Base-by-base conservation (phyloP, 2,797 vertebrate genomes). In the Harpagifer antarcticus region DNA sequence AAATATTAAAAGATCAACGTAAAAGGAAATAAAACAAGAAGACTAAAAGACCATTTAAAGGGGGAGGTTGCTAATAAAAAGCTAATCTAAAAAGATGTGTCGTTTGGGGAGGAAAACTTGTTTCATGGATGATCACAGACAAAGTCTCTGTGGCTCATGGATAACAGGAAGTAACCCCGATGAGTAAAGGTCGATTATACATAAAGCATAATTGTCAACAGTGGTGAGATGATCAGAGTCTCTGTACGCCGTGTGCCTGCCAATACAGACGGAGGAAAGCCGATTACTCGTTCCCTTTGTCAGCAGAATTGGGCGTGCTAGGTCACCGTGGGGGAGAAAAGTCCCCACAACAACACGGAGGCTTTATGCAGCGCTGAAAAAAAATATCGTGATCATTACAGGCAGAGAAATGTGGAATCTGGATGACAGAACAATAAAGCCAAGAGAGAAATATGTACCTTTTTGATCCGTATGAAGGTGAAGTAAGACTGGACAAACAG, bases 281-380 rank as follows among this genome's bases (percentile, higher is more conserved):
- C 63, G 86, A 90, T 92, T 91, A 89, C 44, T 23, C 57, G 69
- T 87, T 73, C 53, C 77, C 81, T 81, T 86, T 71, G 74, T 89
- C 87, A 90, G 88, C 86, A 87, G 73, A 88, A 70, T 66, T 7
- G 33, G n/a, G 56, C 45, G 66, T 47, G 65, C 82, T 47, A 40
- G 83, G 85, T 78, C 86, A 81, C 66, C 68, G 67, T 2, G 5
- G 47, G 66, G 64, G 33, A 37, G 43, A 47, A 68, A 79, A 70
- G 74, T 83, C 65, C 76, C 56, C 48, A 55, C 53, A 82, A 83
- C 47, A 76, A 78, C 59, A 72, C 8, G 54, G 12, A 11, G 16
- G 53, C 54, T 74, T 1, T 31, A 49, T 33, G 37, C 23, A 16
- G 2, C 40, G 62, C 15, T 37, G 13, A 7, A 23, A 55, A 37